These are phyloP conservation scores for Andrena cerasifolii DNA, from an alignment of 1,140 invertebrate genomes.

Conservation along the genomic window DNA sequence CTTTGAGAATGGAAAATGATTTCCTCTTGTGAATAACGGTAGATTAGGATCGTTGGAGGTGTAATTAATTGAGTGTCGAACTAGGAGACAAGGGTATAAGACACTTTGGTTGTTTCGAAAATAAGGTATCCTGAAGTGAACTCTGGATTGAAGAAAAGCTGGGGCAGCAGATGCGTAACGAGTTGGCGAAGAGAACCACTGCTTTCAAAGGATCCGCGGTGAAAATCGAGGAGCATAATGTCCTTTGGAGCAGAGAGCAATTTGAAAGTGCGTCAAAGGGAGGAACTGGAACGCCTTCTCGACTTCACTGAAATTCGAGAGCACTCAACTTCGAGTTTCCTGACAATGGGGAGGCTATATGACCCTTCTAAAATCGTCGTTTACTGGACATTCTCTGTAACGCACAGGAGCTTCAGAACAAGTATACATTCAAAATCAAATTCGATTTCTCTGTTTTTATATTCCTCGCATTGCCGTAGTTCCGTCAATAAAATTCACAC, in stretches of 20 bases:
- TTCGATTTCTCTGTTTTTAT: slow-evolving; percentile 20
- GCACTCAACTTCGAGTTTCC: slow-evolving; percentile 78
- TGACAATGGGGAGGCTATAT: slow-evolving; percentile 75
- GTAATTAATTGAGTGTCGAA: no score
- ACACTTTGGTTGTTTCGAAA: no score
- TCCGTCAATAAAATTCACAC: neutral
- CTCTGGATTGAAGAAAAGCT: no score
- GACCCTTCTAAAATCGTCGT: slow-evolving; percentile 76
- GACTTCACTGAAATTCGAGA: slow-evolving; percentile 74
- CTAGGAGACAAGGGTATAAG: no score
- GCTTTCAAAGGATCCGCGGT: slow-evolving; percentile 39
- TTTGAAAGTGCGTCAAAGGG: slow-evolving; percentile 68
- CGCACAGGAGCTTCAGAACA: slow-evolving; percentile 10
- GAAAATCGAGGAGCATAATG: slow-evolving; percentile 68
- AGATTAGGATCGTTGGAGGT: no score
- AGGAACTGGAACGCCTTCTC: slow-evolving; percentile 73
- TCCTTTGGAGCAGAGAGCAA: slow-evolving; percentile 58
- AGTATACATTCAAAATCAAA: slow-evolving; percentile 52
- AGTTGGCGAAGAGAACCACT: slow-evolving; percentile 63
- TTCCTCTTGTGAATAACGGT: no score
- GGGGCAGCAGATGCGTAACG: no score
- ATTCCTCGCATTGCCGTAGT: neutral
- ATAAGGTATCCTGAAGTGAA: no score
- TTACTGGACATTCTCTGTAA: slow-evolving; percentile 68
- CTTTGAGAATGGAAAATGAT: no score